phyloP scores from a whole-genome alignment of 2,113 vertebrate genomes.

The Hippocampus zosterae region DNA sequence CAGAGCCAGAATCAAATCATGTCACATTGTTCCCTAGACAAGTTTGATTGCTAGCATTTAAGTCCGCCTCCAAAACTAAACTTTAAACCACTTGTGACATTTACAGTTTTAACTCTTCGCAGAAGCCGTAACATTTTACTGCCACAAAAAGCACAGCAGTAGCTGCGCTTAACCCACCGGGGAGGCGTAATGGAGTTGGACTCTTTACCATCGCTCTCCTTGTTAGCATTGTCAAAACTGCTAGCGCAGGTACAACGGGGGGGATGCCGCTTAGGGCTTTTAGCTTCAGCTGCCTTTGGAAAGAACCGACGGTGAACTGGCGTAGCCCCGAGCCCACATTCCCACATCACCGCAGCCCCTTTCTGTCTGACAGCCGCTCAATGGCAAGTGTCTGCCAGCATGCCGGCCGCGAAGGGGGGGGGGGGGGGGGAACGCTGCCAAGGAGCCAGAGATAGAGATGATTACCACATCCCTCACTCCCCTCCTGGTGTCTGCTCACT shows the following conservation, averaged over 20 bases:
- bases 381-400: conserved; percentile 74
- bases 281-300: conserved; percentile 72
- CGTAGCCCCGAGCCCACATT: conserved; percentile 64
- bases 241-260: conserved; percentile 74
- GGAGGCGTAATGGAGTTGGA: conserved; percentile 66
- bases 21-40: neutral
- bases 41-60: neutral
- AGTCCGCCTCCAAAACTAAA: neutral
- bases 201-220: conserved; percentile 69
- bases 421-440: conserved; percentile 62
- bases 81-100: neutral
- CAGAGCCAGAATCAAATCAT: too few relatives aligned
- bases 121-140: neutral
- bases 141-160: conserved; percentile 45
- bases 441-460: conserved; percentile 71
- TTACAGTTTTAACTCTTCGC: neutral
- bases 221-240: conserved; percentile 71
- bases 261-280: conserved; percentile 76
- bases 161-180: conserved; percentile 53
- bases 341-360: conserved; percentile 54
- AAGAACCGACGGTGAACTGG: conserved; percentile 72
- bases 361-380: conserved; percentile 77
- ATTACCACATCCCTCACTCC: conserved; percentile 76
- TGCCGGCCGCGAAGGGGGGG: conserved; percentile 16
- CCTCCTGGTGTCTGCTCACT: conserved; percentile 64